Conservation (phyloP, 2,113 vertebrate genomes). For the Diadophis punctatus region DNA sequence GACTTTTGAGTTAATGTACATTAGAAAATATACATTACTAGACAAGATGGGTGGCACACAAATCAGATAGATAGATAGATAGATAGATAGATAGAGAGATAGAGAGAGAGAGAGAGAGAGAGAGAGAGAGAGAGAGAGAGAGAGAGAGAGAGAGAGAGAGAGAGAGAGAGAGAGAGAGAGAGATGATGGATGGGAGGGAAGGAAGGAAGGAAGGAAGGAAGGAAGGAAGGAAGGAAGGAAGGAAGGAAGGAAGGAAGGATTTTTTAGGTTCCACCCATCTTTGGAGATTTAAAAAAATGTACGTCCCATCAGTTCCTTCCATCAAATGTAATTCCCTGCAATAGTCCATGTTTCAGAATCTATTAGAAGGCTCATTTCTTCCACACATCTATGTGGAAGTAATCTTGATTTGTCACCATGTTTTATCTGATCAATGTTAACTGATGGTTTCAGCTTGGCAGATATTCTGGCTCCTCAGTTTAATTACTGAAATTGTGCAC, state of each 20-base stretch:
- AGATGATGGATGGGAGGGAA: too few species aligned
- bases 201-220: neutral
- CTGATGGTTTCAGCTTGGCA: neutral
- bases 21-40: neutral
- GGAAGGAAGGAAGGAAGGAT: neutral
- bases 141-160: too few species aligned
- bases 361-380: neutral
- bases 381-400: neutral
- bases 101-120: too few species aligned
- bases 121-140: too few species aligned
- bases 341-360: neutral
- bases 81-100: too few species aligned
- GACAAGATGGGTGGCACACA: too few species aligned
- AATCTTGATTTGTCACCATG: neutral
- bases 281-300: neutral
- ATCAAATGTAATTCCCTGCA: neutral
- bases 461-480: neutral
- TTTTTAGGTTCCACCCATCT: neutral
- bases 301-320: neutral
- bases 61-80: too few species aligned
- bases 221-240: too few species aligned
- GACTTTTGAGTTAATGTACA: neutral
- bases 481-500: neutral
- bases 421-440: neutral
- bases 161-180: too few species aligned